Percentiles rank a stretch among this genome's conserved stretches.
Conservation (phyloP, 2,113 vertebrate genomes). For the Chascanopsetta lugubris region DNA sequence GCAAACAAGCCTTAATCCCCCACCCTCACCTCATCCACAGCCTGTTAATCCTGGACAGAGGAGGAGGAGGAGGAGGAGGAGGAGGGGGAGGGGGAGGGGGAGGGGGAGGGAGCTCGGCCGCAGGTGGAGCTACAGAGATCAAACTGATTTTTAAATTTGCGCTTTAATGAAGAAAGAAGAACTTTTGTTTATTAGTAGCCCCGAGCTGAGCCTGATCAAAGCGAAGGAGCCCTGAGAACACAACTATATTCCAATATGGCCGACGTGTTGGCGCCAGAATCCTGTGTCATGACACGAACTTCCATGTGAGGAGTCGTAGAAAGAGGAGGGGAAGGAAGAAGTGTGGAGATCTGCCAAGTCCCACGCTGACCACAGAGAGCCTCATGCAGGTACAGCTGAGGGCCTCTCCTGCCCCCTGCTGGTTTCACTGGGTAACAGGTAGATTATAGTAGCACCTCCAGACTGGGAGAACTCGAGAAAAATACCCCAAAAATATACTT, state of each 20-base stretch:
- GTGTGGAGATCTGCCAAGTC: constrained; percentile 18
- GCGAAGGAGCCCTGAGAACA: neutral
- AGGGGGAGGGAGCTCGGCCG: constrained; percentile 9
- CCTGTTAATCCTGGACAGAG: constrained; percentile 46
- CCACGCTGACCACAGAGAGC: constrained; percentile 27
- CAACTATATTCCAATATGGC: neutral
- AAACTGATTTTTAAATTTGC: constrained; percentile 1
- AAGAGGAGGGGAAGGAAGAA: constrained; percentile 20
- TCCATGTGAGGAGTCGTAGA: too few species aligned
- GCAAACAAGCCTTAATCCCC: constrained; percentile 63
- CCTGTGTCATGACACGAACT: neutral
- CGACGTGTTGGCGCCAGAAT: neutral
- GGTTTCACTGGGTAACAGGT: constrained; percentile 21
- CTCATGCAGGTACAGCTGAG: constrained; percentile 16
- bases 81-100: neutral
- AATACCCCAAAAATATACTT: neutral
- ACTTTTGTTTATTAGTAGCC: neutral
- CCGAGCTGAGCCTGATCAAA: constrained; percentile 1
- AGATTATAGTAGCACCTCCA: neutral
- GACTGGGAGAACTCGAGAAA: neutral
- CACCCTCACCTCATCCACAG: constrained; percentile 48
- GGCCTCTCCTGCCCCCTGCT: constrained; percentile 70
- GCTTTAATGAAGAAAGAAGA: neutral
- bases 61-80: constrained; percentile 13
- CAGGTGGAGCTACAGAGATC: neutral